Evolutionary conservation across 2,797 vertebrate genomes (phyloP), one percentile per base, ranked within the genome.

Genomic region (Arremon aurantiirostris): DNA sequence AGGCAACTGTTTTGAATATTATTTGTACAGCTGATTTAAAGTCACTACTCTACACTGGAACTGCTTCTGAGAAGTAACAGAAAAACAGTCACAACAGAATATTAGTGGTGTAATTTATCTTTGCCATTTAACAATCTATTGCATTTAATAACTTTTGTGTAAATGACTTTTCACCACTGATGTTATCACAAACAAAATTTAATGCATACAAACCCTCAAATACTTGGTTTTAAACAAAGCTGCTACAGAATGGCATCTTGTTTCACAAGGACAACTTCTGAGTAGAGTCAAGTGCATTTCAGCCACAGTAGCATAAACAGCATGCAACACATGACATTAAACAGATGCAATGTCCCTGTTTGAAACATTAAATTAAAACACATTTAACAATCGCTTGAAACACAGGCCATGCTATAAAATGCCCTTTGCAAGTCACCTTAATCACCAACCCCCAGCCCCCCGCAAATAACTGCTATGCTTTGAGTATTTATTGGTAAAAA

Each of bases 361-460:
- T 77, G 89, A 95, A 97, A 89, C 80, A 76, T 82, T 79, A 86
- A 77, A 60, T 75, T 81, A 72, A 75, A 59, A 92, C 56, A 95
- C 63, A 78, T 82, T 76, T 57, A 93, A 90, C 73, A 60, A 77
- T 76, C 71, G 79, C 32, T 94, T 66, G 79, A 94, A 90, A 88
- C 81, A 86, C 14, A 94, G 78, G 84, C 87, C 94, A 96, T 97
- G 93, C 93, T 91, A 91, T 78, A 89, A 96, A 95, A 97, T 96
- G 96, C 94, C 95, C 97, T 82, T 93, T 89, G 32, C 75, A 90
- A 90, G 55, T 94, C 28, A 86, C 28, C 23, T 57, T 82, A 79
- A 60, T 71, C 56, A 88, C 15, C 55, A 57, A 24, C 15, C 32
- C 53, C 55, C 15, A 30, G 22, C 56, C 47, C 12, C 44, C 17